Evolutionary conservation across 1,140 invertebrate species (phyloP), one percentile per base, ranked within the genome.

Genomic region (Drosophila ananassae): DNA sequence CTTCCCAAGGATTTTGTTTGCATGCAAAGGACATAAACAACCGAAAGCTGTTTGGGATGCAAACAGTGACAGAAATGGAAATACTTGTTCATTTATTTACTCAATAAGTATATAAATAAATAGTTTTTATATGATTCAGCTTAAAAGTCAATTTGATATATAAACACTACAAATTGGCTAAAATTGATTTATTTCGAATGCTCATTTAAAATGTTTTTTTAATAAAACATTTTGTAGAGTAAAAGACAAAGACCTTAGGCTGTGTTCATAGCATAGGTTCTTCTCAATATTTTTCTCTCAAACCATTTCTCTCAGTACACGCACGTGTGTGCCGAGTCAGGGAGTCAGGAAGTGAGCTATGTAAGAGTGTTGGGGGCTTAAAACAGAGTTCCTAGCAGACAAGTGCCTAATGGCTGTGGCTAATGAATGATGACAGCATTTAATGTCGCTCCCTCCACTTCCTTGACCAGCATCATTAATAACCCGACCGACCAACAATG

Each of bases 361-460:
- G 72, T 72, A 58, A 66, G 81, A 72, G 74, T 77, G 69, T 61
- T 53, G 6, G 60, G 47, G 62, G 57, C 71, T 74, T 53, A 71
- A 73, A 77, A 56, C 67, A 59, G 37, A 87, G 58, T 66, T 57
- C 67, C 63, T 51, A 52, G 52, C 60, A 72, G 79, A 89, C 82
- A 85, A 82, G 54, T 73, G 79, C 56, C 72, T 74, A 77, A 74
- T 62, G 75, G 75, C 71, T 87, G 83, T 39, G 79, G 79, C 83
- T 87, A 87, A 87, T 87, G 83, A 87, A 89, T 87, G 82, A 87
- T 87, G 82, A 89, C 79, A 89, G 83, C 79, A 83, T 87, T 85
- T 85, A 85, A 87, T 64, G 69, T 75, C 51, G 46, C 22, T 21
- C 41, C 30, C 37, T 39, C 32, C 47, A 21, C 41, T 46, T 50